These are phyloP conservation scores for Larimichthys crocea DNA, from an alignment of 2,113 vertebrate species.

Conservation along the genomic window DNA sequence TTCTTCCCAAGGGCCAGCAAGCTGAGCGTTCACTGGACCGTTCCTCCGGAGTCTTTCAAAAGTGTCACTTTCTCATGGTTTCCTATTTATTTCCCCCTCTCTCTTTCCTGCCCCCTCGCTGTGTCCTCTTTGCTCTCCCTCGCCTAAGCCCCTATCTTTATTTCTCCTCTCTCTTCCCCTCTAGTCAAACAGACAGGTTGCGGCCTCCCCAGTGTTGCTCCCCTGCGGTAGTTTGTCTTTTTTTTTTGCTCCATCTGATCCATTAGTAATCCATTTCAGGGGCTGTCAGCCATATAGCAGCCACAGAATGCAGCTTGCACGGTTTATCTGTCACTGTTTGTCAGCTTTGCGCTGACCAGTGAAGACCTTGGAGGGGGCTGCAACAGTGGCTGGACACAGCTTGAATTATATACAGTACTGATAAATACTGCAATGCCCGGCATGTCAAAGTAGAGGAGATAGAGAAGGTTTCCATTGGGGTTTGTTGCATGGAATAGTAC, in stretches of 20 bases:
- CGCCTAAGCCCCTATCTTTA: slow-evolving; percentile 26
- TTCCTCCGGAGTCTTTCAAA: slow-evolving; percentile 28
- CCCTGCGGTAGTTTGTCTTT: slow-evolving; percentile 48
- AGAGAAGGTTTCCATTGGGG: neutral
- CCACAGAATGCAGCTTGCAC: slow-evolving; percentile 25
- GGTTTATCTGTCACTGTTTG: slow-evolving; percentile 59
- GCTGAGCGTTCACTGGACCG: slow-evolving; percentile 10
- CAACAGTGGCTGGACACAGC: slow-evolving; percentile 29
- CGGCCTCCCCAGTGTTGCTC: slow-evolving; percentile 1
- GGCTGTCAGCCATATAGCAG: slow-evolving; percentile 49
- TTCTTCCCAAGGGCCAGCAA: slow-evolving; percentile 9
- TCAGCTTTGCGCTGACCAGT: slow-evolving; percentile 45
- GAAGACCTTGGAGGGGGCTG: slow-evolving; percentile 35
- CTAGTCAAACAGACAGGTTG: slow-evolving; percentile 47
- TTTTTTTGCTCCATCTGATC: slow-evolving; percentile 66
- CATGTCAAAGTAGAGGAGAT: slow-evolving; percentile 18
- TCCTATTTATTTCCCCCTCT: slow-evolving; percentile 28
- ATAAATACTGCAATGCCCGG: slow-evolving; percentile 48
- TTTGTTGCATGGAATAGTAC: neutral
- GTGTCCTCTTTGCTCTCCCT: slow-evolving; percentile 22
- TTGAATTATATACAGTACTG: slow-evolving; percentile 50
- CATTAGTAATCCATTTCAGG: slow-evolving; percentile 72
- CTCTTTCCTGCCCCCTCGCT: neutral
- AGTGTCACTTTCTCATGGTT: slow-evolving; percentile 51
- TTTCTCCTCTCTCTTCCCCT: slow-evolving; percentile 14